Percentiles rank a stretch among this genome's conserved stretches.
Conservation (phyloP, 2,888 invertebrate species). For the Dorcus parallelipipedus region DNA sequence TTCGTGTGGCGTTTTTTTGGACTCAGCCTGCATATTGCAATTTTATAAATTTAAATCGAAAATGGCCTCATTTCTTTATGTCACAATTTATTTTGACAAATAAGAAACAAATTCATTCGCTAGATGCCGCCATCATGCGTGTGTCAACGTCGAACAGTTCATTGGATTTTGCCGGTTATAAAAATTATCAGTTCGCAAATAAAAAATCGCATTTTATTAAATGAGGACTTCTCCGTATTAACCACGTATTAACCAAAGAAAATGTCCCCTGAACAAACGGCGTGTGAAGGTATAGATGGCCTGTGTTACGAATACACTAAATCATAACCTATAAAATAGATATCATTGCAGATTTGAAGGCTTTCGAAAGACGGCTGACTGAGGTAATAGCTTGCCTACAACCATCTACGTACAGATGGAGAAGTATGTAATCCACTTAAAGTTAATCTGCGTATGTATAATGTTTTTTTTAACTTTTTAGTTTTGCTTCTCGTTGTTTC, state of each 20-base stretch:
- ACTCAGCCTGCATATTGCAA: too few species aligned
- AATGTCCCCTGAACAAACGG: conserved; percentile 85
- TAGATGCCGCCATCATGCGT: too few species aligned
- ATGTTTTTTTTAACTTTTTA: conserved; percentile 42
- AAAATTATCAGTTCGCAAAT: too few species aligned
- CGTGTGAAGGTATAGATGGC: conserved; percentile 74
- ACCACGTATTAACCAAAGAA: not conserved
- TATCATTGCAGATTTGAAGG: conserved; percentile 82
- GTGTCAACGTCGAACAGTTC: too few species aligned
- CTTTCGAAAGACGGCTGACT: conserved; percentile 93
- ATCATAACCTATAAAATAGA: conserved; percentile 45
- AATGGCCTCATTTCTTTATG: too few species aligned
- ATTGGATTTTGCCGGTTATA: too few species aligned
- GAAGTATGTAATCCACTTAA: conserved; percentile 65
- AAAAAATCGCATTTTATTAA: too few species aligned
- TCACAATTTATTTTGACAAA: too few species aligned
- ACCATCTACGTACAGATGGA: conserved; percentile 92
- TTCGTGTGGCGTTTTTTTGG: too few species aligned
- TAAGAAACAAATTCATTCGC: too few species aligned
- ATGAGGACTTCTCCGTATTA: too few species aligned
- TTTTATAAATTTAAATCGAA: too few species aligned
- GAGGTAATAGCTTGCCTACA: conserved; percentile 96
- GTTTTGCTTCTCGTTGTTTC: conserved; percentile 84
- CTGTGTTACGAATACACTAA: conserved; percentile 10
- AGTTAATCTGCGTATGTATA: conserved; percentile 4